These are phyloP conservation scores for Sphaerodactylus townsendi DNA, from an alignment of 2,113 vertebrate genomes.

Conservation along the genomic window DNA sequence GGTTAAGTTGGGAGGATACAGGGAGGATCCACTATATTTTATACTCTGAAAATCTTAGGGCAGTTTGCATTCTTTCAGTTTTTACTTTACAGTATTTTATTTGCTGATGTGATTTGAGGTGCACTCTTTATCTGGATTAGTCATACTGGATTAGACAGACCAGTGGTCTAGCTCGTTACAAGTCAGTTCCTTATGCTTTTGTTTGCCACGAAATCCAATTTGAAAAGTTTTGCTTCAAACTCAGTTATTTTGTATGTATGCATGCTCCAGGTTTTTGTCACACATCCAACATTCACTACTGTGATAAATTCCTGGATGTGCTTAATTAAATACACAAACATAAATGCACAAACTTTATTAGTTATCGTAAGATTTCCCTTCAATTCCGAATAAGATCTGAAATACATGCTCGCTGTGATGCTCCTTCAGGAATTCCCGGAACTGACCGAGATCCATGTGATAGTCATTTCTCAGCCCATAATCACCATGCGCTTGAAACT, in stretches of 20 bases:
- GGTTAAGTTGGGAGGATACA: neutral
- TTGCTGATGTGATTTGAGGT: neutral
- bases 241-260: neutral
- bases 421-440: conserved; percentile 75
- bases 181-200: neutral
- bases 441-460: conserved; percentile 81
- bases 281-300: neutral
- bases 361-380: conserved; percentile 69
- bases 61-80: neutral
- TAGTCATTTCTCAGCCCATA: conserved; percentile 80
- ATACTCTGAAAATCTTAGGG: neutral
- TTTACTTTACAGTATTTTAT: neutral
- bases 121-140: neutral
- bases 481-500: conserved; percentile 76
- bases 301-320: neutral
- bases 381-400: conserved; percentile 78
- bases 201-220: neutral
- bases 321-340: neutral
- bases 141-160: no score
- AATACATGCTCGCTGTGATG: conserved; percentile 77
- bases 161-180: neutral
- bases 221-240: fast-evolving
- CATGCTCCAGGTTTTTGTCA: no score
- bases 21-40: no score
- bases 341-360: conserved; percentile 25